phyloP scores from a whole-genome alignment of 2,797 vertebrate species.

The Serranus cabrilla region DNA sequence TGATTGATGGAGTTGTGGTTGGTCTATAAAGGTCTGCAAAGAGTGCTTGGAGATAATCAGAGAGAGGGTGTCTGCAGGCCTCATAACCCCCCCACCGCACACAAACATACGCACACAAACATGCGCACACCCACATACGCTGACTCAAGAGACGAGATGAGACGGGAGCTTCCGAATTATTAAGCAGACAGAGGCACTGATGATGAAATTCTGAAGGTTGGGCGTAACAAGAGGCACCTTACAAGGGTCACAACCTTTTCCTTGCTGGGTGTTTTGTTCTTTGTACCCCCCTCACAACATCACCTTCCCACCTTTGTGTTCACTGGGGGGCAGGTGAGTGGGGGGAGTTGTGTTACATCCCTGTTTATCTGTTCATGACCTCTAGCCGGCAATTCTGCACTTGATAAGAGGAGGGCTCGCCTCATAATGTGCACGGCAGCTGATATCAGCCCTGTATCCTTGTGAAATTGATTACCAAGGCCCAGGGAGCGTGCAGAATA shows the following conservation, averaged over 20 bases:
- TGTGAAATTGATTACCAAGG: constrained; percentile 94
- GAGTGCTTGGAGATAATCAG: constrained; percentile 98
- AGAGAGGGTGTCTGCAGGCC: constrained; percentile 92
- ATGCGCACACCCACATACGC: constrained; percentile 64
- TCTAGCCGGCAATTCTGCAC: constrained; percentile 98
- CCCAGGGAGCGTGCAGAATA: constrained; percentile 91
- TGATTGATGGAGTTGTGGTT: constrained; percentile 99
- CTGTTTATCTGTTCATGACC: constrained; percentile 99
- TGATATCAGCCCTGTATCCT: constrained; percentile 94
- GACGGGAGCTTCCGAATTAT: constrained; percentile 94
- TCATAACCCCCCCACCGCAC: constrained; percentile 77
- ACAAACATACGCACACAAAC: constrained; percentile 70
- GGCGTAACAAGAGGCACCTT: constrained; percentile 98
- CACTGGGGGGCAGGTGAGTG: constrained; percentile 80
- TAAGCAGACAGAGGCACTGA: constrained; percentile 94
- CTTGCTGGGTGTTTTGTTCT: constrained; percentile 86
- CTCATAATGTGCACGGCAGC: constrained; percentile 90
- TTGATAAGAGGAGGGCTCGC: constrained; percentile 95
- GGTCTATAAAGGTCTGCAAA: constrained; percentile 98
- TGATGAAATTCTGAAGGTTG: constrained; percentile 99
- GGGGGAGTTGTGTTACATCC: constrained; percentile 91
- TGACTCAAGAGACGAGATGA: constrained; percentile 88
- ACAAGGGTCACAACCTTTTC: constrained; percentile 94
- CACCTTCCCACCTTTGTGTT: constrained; percentile 84
- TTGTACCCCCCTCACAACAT: constrained; percentile 77